phyloP scores from a whole-genome alignment of 2,113 vertebrate genomes.

The Polyodon spathula region DNA sequence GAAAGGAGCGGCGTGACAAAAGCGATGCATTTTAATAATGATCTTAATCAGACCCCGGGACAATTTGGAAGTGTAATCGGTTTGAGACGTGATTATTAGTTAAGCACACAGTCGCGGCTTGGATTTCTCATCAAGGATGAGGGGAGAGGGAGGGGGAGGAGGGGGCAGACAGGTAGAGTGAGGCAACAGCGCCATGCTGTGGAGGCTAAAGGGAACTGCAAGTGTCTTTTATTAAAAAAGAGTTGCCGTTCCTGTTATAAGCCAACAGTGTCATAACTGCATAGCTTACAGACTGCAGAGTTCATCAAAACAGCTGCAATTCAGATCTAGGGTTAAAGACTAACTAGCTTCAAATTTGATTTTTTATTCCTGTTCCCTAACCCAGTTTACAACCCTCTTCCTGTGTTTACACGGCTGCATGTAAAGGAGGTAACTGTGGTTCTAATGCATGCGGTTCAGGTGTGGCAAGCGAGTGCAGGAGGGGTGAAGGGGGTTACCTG shows the following conservation, averaged over 20 bases:
- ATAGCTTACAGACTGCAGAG: neutral
- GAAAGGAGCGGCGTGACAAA: conserved; percentile 78
- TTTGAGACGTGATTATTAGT: conserved; percentile 81
- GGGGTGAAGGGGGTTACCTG: conserved; percentile 57
- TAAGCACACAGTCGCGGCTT: conserved; percentile 50
- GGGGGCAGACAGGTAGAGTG: conserved; percentile 12
- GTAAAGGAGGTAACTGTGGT: too few species aligned
- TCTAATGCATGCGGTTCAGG: too few species aligned
- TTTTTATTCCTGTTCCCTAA: too few species aligned
- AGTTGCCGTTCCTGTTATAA: neutral
- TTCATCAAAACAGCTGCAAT: too few species aligned
- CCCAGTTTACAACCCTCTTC: too few species aligned
- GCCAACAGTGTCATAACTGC: too few species aligned
- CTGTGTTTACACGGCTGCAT: too few species aligned
- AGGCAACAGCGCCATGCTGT: conserved; percentile 32
- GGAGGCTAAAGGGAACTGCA: conserved; percentile 25
- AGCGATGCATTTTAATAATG: conserved; percentile 80
- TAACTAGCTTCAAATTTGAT: too few species aligned
- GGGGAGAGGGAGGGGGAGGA: conserved; percentile 8
- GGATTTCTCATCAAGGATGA: conserved; percentile 19
- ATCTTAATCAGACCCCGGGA: conserved; percentile 54
- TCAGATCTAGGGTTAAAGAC: too few species aligned
- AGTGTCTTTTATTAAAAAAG: neutral
- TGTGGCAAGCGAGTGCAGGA: too few species aligned
- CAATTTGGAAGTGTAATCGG: conserved; percentile 68